Evolutionary conservation across 2,888 invertebrate genomes (phyloP).

Genomic region (Heteromyza rotundicornis): DNA sequence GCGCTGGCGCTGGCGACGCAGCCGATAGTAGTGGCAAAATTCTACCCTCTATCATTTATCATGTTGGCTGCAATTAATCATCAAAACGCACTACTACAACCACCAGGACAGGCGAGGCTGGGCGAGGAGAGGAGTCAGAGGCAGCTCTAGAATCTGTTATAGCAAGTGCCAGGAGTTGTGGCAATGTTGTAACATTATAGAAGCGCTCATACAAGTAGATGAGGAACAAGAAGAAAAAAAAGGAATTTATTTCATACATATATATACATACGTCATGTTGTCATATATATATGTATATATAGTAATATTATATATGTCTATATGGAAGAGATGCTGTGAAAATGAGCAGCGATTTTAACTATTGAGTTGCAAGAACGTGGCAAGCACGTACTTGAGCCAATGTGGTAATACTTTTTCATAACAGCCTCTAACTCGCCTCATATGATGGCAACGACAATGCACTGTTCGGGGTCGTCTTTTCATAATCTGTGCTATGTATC

Average conservation of each 20-base stretch:
- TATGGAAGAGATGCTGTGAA: neutral
- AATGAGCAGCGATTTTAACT: neutral
- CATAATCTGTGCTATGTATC: too few relatives aligned
- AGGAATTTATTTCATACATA: neutral
- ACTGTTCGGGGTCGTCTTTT: too few relatives aligned
- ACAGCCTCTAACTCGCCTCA: neutral
- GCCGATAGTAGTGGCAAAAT: conserved; percentile 16
- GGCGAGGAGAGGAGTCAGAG: too few relatives aligned
- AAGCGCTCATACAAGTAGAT: too few relatives aligned
- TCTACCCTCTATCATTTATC: conserved; percentile 55
- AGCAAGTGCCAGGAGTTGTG: neutral
- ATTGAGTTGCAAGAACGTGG: neutral
- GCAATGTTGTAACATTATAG: neutral
- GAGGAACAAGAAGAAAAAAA: neutral
- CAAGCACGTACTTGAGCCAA: neutral
- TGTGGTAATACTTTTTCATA: conserved; percentile 1
- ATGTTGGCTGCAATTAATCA: conserved; percentile 58
- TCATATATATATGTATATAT: too few relatives aligned
- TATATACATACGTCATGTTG: too few relatives aligned
- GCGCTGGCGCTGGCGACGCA: too few relatives aligned
- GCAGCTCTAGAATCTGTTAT: too few relatives aligned
- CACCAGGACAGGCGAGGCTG: too few relatives aligned
- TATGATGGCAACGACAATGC: too few relatives aligned
- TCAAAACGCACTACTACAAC: conserved; percentile 46
- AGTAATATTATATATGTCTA: too few relatives aligned